Conservation (phyloP, 2,888 invertebrate species). For the Amphipoea lucens region DNA sequence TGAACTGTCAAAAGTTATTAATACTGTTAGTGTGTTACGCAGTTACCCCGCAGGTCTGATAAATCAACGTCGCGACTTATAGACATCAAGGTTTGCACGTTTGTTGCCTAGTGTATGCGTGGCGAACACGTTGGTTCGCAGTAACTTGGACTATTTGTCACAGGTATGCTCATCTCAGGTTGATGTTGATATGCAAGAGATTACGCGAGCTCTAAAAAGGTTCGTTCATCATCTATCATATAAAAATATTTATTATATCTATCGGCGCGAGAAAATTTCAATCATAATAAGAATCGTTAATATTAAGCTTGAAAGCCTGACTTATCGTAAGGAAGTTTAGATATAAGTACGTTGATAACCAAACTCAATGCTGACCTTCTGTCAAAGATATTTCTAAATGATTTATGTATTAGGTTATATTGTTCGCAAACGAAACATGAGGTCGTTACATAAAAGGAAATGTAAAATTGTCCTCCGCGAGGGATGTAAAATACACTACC, state of each 20-base stretch:
- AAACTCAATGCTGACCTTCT: neutral
- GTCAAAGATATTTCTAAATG: neutral
- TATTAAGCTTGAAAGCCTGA: slow-evolving; percentile 6
- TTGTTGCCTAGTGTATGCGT: slow-evolving; percentile 34
- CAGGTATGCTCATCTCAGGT: slow-evolving; percentile 41
- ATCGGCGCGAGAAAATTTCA: slow-evolving; percentile 25
- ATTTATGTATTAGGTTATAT: neutral
- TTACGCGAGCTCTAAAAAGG: slow-evolving; percentile 36
- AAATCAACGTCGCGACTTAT: neutral
- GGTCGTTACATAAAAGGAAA: slow-evolving; percentile 1
- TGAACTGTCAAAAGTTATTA: neutral
- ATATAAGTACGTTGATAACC: neutral
- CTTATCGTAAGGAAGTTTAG: neutral
- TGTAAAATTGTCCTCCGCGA: neutral
- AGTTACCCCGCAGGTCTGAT: neutral
- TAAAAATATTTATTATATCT: slow-evolving; percentile 31
- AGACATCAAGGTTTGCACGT: neutral
- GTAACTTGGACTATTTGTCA: slow-evolving; percentile 42
- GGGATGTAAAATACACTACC: neutral
- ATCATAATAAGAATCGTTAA: slow-evolving; percentile 10
- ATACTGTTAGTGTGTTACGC: neutral
- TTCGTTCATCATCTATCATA: slow-evolving; percentile 31
- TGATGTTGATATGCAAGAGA: slow-evolving; percentile 39
- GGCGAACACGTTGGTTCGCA: slow-evolving; percentile 39
- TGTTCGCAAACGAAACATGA: neutral